Evolutionary conservation across 2,797 vertebrate species (phyloP), one percentile per base, ranked within the genome.

Genomic region (Luscinia luscinia): DNA sequence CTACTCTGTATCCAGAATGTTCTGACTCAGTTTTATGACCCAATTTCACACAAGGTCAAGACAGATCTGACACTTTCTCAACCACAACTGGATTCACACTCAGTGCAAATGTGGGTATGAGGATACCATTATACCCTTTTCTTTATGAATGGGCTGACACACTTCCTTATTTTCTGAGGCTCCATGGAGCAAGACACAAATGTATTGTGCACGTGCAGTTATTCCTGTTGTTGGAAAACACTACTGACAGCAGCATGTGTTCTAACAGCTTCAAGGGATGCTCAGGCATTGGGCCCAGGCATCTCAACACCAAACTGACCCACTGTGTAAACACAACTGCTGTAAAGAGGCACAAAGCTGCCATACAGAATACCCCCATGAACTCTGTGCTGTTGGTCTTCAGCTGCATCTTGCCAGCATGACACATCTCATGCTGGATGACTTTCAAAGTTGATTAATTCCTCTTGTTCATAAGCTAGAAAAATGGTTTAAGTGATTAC

Each of bases 401-500:
- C 22, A 59, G 63, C 77, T 62, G 58, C 49, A 70, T 62, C 58
- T 27, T 88, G 79, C 69, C 79, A 91, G 70, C n/a, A 40, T 7
- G 48, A 68, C 15, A 43, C 43, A 88, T 63, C 58, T 89, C 79
- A 46, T 23, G 59, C 89, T 96, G 92, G 84, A 93, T 91, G 85
- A 91, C 94, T 95, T 95, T 91, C 92, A 82, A 79, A 93, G 86
- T n/a, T 63, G 69, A 84, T 59, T 91, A 51, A 59, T 40, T 73
- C 40, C 63, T 83, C 69, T 49, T 73, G 79, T 12, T 83, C 48
- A 36, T 49, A 81, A 89, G 69, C 94, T 94, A 67, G 36, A 84
- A 84, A 95, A 94, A 90, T 0, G 4, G 70, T 91, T 94, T 86
- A 94, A 92, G 84, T 45, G 87, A 96, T 91, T 94, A 86, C 48